These are phyloP conservation scores for Trichonephila inaurata DNA, from an alignment of 1,140 invertebrate species.

Conservation along the genomic window DNA sequence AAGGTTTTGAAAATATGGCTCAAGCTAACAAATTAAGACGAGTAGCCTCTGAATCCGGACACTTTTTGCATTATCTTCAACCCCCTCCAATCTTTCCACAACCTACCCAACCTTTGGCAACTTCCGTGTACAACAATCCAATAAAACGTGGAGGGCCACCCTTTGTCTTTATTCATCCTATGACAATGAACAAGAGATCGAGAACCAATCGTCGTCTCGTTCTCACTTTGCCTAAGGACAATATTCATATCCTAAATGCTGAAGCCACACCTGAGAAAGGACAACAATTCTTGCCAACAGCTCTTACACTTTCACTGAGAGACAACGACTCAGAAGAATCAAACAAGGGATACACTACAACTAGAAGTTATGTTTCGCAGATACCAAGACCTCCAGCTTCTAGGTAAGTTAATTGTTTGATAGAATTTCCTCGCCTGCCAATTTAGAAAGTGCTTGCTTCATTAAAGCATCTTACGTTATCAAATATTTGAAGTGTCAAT, in stretches of 20 bases:
- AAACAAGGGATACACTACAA: not conserved
- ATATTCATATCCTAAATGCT: slow-evolving; percentile 65
- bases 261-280: slow-evolving; percentile 44
- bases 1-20: not conserved
- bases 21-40: not conserved
- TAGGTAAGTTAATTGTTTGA: not conserved
- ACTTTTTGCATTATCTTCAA: not conserved
- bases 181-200: slow-evolving; percentile 32
- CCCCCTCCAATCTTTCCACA: not conserved
- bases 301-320: slow-evolving; percentile 50
- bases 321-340: slow-evolving; percentile 18
- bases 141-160: slow-evolving; percentile 49
- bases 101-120: not conserved
- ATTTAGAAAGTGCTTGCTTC: too few relatives aligned
- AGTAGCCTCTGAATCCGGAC: not conserved
- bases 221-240: slow-evolving; percentile 60
- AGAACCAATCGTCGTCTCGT: slow-evolving; percentile 32
- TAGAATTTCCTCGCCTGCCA: not conserved
- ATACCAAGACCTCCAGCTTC: slow-evolving; percentile 47
- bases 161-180: slow-evolving; percentile 54
- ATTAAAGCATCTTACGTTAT: too few relatives aligned
- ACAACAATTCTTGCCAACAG: slow-evolving; percentile 26
- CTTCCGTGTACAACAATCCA: not conserved
- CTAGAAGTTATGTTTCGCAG: slow-evolving; percentile 14
- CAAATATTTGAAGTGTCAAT: too few relatives aligned